These are phyloP conservation scores for Andrena dorsata DNA, from an alignment of 2,888 invertebrate species.

Conservation along the genomic window DNA sequence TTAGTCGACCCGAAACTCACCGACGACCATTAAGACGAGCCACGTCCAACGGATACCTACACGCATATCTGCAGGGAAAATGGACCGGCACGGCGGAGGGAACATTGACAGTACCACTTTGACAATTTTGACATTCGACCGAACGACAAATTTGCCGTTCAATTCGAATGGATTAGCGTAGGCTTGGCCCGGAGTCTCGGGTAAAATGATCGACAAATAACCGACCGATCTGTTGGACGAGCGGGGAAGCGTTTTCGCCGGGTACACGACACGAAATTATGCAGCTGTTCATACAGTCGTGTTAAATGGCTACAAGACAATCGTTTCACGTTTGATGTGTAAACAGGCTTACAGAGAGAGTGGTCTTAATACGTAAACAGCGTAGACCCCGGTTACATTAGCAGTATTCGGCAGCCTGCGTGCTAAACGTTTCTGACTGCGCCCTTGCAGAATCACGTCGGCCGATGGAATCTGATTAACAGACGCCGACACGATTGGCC, in stretches of 20 bases:
- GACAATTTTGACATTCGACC: slow-evolving; percentile 29
- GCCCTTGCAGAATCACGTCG: neutral
- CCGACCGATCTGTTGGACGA: slow-evolving; percentile 9
- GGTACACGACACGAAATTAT: slow-evolving; percentile 31
- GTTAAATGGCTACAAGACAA: slow-evolving; percentile 60
- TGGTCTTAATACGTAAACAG: slow-evolving; percentile 55
- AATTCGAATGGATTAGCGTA: neutral
- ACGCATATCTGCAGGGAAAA: too few relatives aligned
- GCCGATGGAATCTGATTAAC: slow-evolving; percentile 49
- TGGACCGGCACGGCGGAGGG: slow-evolving; percentile 12
- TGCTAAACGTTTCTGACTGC: slow-evolving; percentile 31
- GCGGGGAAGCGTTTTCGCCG: slow-evolving; percentile 12
- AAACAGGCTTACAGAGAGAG: slow-evolving; percentile 46
- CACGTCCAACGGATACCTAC: too few relatives aligned
- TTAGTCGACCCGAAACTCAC: too few relatives aligned
- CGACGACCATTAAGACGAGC: too few relatives aligned
- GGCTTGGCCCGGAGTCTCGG: slow-evolving; percentile 7
- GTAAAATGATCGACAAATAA: slow-evolving; percentile 31
- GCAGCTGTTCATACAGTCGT: slow-evolving; percentile 49
- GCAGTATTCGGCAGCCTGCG: slow-evolving; percentile 25
- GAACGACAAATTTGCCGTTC: slow-evolving; percentile 24
- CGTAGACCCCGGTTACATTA: slow-evolving; percentile 51
- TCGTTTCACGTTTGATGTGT: slow-evolving; percentile 52
- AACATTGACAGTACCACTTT: slow-evolving; percentile 32
- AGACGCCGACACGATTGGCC: neutral